A percentile compares a stretch with the other conserved stretches of the same genome.
phyloP scores from a whole-genome alignment of 2,797 vertebrate species.

The Syndactyla subalaris region DNA sequence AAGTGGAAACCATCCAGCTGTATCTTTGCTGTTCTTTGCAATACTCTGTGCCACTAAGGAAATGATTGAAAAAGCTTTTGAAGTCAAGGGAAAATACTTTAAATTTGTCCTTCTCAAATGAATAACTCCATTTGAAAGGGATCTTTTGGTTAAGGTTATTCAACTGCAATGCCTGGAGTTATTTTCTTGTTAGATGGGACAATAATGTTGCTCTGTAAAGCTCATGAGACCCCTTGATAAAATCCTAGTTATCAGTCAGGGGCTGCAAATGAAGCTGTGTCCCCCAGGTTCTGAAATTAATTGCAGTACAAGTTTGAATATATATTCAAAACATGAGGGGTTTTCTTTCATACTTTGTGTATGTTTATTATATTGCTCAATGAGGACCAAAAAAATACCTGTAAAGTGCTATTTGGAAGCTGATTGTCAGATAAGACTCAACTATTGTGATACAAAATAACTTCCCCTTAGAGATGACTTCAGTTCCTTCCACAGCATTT shows the following conservation, averaged over 20 bases:
- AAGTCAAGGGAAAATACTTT: neutral
- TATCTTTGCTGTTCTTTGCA: conserved; percentile 28
- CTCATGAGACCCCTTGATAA: neutral
- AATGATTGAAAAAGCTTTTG: neutral
- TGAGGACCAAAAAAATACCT: neutral
- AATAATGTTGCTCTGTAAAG: neutral
- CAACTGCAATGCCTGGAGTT: neutral
- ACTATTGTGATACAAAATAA: neutral
- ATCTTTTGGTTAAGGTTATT: neutral
- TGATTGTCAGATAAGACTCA: neutral
- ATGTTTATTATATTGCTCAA: neutral
- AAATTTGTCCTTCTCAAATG: neutral
- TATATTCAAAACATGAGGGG: rapidly evolving
- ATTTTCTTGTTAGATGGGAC: neutral
- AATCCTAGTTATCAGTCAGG: neutral
- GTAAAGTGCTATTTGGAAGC: neutral
- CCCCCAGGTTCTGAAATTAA: neutral
- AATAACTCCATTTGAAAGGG: neutral
- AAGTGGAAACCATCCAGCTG: conserved; percentile 28
- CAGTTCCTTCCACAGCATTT: neutral
- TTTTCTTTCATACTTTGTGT: neutral
- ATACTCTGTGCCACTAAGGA: neutral
- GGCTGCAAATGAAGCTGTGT: neutral
- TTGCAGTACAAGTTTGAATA: neutral
- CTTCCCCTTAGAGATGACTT: neutral